phyloP scores from a whole-genome alignment of 2,797 vertebrate genomes.

The Kryptopterus vitreolus region DNA sequence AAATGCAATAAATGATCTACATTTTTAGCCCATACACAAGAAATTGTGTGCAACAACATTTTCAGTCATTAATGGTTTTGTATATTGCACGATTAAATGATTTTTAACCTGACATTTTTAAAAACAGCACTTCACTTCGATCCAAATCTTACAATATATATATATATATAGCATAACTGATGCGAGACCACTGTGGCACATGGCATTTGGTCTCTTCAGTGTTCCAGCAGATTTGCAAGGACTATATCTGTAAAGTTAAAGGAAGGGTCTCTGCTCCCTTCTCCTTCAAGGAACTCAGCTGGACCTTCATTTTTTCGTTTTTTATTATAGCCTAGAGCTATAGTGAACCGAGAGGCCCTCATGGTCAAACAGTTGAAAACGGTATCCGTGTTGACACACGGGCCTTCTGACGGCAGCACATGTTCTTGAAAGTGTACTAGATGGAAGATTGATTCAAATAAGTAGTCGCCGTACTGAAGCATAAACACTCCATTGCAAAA shows the following conservation, averaged over 20 bases:
- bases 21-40: too few relatives aligned
- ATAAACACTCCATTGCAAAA: slow-evolving; percentile 11
- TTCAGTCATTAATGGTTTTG: not conserved
- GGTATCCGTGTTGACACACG: slow-evolving; percentile 34
- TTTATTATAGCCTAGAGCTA: slow-evolving; percentile 5
- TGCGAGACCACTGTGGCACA: too few relatives aligned
- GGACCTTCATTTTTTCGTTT: not conserved
- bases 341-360: slow-evolving; percentile 2
- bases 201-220: too few relatives aligned
- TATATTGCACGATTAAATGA: not conserved
- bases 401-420: slow-evolving; percentile 33
- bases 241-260: not conserved
- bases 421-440: slow-evolving; percentile 41
- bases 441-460: slow-evolving; percentile 22
- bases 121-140: too few relatives aligned
- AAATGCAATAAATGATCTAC: too few relatives aligned
- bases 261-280: slow-evolving; percentile 6
- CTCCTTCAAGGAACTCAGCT: slow-evolving; percentile 3
- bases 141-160: not conserved
- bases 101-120: not conserved
- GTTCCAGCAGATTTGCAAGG: not conserved
- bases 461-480: slow-evolving; percentile 19
- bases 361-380: slow-evolving; percentile 36
- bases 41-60: not conserved
- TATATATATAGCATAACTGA: not conserved